Conservation (phyloP, 2,888 invertebrate genomes). For the Tetranychus piercei region DNA sequence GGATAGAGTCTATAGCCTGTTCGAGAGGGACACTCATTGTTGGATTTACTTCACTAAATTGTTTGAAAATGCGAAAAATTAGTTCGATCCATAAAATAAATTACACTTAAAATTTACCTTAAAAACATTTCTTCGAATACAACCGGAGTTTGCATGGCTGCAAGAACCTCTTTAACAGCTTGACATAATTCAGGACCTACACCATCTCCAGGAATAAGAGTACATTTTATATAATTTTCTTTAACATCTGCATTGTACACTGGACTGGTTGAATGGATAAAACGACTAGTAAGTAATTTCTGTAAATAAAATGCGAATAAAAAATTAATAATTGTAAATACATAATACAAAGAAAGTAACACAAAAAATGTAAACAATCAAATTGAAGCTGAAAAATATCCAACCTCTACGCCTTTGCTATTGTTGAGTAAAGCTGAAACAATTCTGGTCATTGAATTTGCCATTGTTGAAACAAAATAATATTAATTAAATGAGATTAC, state of each 20-base stretch:
- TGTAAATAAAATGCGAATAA: not conserved
- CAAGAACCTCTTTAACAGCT: conserved; percentile 70
- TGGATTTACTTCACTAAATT: conserved; percentile 61
- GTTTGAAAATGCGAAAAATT: not conserved
- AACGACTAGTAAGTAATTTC: not conserved
- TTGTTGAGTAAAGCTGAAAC: no score
- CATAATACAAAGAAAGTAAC: no score
- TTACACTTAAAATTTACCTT: conserved; percentile 30
- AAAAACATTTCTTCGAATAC: conserved; percentile 90
- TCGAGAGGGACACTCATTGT: conserved; percentile 67
- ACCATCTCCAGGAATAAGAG: conserved; percentile 92
- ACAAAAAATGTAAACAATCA: no score
- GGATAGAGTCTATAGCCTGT: conserved; percentile 64
- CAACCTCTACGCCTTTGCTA: no score
- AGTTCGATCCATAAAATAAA: not conserved
- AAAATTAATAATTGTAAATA: not conserved
- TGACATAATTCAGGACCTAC: conserved; percentile 89
- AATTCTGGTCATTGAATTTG: no score
- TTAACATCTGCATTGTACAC: not conserved
- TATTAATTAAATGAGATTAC: no score
- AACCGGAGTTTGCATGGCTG: conserved; percentile 73
- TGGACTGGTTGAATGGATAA: not conserved
- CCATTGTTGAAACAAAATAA: no score
- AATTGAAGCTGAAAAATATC: no score
- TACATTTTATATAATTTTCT: conserved; percentile 44